phyloP scores from a whole-genome alignment of 2,888 invertebrate species.

The Nebria brevicollis region DNA sequence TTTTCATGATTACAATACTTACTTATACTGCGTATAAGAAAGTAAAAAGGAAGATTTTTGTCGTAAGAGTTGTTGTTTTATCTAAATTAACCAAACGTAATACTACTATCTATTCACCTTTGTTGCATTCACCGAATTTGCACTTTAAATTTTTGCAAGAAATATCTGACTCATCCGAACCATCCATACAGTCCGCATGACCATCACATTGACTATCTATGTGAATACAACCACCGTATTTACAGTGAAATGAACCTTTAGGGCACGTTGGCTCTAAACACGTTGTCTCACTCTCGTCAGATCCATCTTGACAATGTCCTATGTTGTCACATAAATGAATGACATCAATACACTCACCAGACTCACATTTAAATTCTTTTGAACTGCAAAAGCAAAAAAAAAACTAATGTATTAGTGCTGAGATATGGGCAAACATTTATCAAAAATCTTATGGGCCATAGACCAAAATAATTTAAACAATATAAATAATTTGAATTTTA shows the following conservation, averaged over 20 bases:
- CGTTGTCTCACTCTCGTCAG: slow-evolving; percentile 52
- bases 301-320: slow-evolving; percentile 52
- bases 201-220: slow-evolving; percentile 51
- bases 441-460: too few species aligned
- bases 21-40: too few species aligned
- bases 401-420: background rate
- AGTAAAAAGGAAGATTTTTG: too few species aligned
- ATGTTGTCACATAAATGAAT: slow-evolving; percentile 51
- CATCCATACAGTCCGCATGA: slow-evolving; percentile 51
- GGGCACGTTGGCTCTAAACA: slow-evolving; percentile 52
- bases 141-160: slow-evolving; percentile 49
- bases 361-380: slow-evolving; percentile 52
- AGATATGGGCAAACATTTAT: too few species aligned
- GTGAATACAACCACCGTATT: slow-evolving; percentile 51
- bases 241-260: slow-evolving; percentile 51
- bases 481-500: too few species aligned
- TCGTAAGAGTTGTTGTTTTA: background rate
- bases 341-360: slow-evolving; percentile 50
- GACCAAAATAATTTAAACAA: too few species aligned
- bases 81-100: background rate
- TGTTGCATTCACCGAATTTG: slow-evolving; percentile 42
- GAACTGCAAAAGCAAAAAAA: slow-evolving; percentile 24
- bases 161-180: slow-evolving; percentile 51
- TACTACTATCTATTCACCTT: slow-evolving; percentile 32
- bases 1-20: too few species aligned